These are phyloP conservation scores for Scatophagus argus DNA, from an alignment of 2,113 vertebrate genomes.

Conservation along the genomic window DNA sequence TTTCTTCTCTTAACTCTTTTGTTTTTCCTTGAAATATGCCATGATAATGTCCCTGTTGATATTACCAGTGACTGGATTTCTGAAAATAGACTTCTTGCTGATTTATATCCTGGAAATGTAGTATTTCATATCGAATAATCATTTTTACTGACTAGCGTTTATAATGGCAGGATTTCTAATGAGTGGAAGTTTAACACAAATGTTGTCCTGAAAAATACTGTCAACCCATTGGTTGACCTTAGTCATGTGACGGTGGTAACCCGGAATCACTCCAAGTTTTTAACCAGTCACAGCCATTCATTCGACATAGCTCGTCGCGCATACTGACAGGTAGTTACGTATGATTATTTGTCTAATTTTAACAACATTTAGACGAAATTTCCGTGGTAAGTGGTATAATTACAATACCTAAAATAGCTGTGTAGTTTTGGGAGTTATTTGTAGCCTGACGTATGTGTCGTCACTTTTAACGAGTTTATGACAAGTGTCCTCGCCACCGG, in stretches of 20 bases:
- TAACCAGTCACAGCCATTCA: constrained; percentile 78
- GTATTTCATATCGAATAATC: no score
- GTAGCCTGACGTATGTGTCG: constrained; percentile 6
- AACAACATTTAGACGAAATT: not conserved
- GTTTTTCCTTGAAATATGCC: not conserved
- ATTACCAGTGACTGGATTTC: not conserved
- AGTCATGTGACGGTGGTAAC: constrained; percentile 70
- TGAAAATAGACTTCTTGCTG: not conserved
- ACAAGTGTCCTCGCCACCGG: constrained; percentile 65
- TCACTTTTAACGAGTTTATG: constrained; percentile 54
- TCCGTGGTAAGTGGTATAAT: no score
- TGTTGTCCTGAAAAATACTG: not conserved
- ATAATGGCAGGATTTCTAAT: not conserved
- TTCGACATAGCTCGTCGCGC: constrained; percentile 59
- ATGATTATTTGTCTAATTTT: constrained; percentile 22
- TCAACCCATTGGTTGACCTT: constrained; percentile 28
- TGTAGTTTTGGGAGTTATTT: not conserved
- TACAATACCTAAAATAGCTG: rapidly evolving
- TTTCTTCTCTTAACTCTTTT: not conserved
- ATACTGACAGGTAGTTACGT: constrained; percentile 79
- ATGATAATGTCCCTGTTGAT: not conserved
- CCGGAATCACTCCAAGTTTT: constrained; percentile 77
- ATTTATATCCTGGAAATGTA: not conserved
- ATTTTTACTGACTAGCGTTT: not conserved
- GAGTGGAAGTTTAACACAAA: not conserved